A percentile compares a stretch with the other conserved stretches of the same genome.
These are phyloP conservation scores for Caenorhabditis angaria DNA, from an alignment of 2,888 invertebrate genomes.

Conservation along the genomic window DNA sequence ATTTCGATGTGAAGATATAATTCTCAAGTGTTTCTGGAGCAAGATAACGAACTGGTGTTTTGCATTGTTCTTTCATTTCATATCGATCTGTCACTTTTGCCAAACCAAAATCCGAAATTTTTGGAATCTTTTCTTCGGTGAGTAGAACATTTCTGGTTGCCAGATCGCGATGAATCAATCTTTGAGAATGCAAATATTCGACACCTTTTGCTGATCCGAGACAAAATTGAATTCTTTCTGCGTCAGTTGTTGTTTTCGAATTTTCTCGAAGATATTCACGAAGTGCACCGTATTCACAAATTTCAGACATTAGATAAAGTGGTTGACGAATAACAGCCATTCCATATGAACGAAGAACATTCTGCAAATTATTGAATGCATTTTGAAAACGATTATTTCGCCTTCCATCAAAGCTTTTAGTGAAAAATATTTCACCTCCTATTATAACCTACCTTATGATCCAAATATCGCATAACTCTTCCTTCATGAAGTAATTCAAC, in stretches of 20 bases:
- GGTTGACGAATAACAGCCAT: slow-evolving; percentile 15
- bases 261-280: slow-evolving; percentile 19
- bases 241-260: slow-evolving; percentile 2
- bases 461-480: slow-evolving; percentile 12
- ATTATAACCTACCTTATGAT: slow-evolving; percentile 12
- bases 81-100: slow-evolving; percentile 11
- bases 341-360: slow-evolving; percentile 11
- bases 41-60: slow-evolving; percentile 26
- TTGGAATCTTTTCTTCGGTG: slow-evolving; percentile 18
- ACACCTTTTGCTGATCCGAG: slow-evolving; percentile 30
- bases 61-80: slow-evolving; percentile 16
- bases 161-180: slow-evolving; percentile 26
- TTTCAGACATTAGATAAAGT: slow-evolving; percentile 14
- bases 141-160: slow-evolving; percentile 19
- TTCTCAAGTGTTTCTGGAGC: slow-evolving; percentile 28
- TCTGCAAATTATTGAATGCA: no score
- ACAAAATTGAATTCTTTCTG: slow-evolving; percentile 11
- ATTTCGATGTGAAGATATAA: slow-evolving; percentile 30
- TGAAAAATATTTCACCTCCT: no score
- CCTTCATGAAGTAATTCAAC: slow-evolving; percentile 14
- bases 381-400: no score
- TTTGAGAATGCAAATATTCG: slow-evolving; percentile 29
- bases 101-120: slow-evolving; percentile 20
- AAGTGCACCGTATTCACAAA: slow-evolving; percentile 12
- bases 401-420: no score